phyloP scores from a whole-genome alignment of 2,888 invertebrate genomes.

The Rhorus exstirpatorius region DNA sequence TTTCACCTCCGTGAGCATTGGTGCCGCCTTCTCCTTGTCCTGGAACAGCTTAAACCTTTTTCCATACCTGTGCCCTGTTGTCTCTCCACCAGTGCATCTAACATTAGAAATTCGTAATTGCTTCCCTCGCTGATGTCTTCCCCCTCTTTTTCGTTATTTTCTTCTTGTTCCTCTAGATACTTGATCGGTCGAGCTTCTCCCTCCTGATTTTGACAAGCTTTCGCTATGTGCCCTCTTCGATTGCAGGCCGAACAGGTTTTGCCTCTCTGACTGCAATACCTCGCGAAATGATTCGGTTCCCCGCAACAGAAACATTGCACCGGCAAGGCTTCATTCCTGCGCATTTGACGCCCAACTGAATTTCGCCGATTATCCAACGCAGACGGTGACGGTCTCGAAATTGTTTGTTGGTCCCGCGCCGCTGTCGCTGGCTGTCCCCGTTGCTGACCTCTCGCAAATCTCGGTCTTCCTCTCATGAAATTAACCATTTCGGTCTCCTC shows the following conservation, averaged over 20 bases:
- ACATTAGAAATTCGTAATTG: not conserved
- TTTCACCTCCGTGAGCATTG: slow-evolving; percentile 46
- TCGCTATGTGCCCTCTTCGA: not conserved
- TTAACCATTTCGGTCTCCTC: not conserved
- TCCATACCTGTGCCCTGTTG: not conserved
- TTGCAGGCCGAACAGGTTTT: not conserved
- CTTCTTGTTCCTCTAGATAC: not conserved
- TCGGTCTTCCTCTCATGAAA: slow-evolving; percentile 6
- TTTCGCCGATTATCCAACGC: not conserved
- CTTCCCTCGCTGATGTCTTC: not conserved
- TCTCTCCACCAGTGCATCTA: not conserved
- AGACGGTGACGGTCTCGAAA: not conserved
- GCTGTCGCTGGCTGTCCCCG: not conserved
- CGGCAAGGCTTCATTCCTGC: not conserved
- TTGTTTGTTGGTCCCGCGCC: not conserved
- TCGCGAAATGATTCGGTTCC: slow-evolving; percentile 32
- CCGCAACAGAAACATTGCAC: slow-evolving; percentile 58
- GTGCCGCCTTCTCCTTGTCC: slow-evolving; percentile 23
- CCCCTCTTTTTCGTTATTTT: not conserved
- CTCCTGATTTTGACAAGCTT: slow-evolving; percentile 1
- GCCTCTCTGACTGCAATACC: slow-evolving; percentile 14
- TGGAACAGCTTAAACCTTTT: slow-evolving; percentile 34
- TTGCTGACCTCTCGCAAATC: not conserved
- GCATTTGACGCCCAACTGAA: not conserved
- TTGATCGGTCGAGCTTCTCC: not conserved